These are phyloP conservation scores for Chaetura pelagica DNA, from an alignment of 2,113 vertebrate genomes.

Conservation along the genomic window DNA sequence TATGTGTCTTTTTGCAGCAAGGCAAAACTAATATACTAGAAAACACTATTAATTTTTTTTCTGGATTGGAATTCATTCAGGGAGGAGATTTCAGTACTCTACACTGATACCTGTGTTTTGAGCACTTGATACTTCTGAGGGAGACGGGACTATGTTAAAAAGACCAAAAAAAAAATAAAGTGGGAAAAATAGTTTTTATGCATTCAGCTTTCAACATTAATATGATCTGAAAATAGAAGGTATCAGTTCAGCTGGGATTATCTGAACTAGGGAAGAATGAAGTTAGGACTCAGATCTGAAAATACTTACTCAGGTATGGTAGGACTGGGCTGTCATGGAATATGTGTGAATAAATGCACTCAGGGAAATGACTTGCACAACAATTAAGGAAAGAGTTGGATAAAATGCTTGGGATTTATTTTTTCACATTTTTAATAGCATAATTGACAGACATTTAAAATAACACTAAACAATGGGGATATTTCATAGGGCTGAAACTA, in stretches of 20 bases:
- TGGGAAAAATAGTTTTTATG: background rate
- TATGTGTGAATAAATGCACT: background rate
- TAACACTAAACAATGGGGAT: rapidly evolving
- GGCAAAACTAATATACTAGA: background rate
- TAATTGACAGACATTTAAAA: background rate
- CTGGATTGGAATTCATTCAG: constrained; percentile 8
- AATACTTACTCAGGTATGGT: background rate
- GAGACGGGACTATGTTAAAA: background rate
- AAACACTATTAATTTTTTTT: background rate
- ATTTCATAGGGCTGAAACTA: background rate
- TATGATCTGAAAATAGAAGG: background rate
- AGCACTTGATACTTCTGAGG: background rate
- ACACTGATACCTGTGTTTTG: background rate
- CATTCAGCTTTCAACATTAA: background rate
- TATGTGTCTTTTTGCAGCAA: background rate
- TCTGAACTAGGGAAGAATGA: background rate
- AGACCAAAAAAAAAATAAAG: background rate
- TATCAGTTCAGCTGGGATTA: background rate
- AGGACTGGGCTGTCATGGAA: background rate
- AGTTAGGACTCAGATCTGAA: background rate
- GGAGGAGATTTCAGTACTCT: background rate
- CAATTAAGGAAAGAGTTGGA: background rate
- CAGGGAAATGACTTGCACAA: background rate
- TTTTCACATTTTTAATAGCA: background rate
- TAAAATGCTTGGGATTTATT: background rate